These are phyloP conservation scores for Caranx melampygus DNA, from an alignment of 2,113 vertebrate genomes.

Conservation along the genomic window DNA sequence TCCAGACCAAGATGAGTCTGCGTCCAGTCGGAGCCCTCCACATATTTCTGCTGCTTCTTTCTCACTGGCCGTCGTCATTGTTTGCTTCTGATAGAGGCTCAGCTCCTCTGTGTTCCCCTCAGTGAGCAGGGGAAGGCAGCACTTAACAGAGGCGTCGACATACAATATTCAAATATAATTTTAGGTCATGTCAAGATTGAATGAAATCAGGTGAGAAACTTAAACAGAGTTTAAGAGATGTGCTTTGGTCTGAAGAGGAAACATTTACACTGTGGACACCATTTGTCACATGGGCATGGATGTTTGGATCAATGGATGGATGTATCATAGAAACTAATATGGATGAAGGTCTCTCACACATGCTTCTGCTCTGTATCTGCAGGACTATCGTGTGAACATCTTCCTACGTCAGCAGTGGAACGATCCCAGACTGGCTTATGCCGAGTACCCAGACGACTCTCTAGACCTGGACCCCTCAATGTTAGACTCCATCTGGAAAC, in stretches of 20 bases:
- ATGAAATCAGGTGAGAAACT: no score
- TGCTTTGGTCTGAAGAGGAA: no score
- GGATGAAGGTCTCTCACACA: not conserved
- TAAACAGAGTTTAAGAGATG: no score
- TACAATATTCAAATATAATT: no score
- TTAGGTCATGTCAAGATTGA: no score
- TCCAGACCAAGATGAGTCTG: no score
- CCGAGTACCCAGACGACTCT: constrained; percentile 98
- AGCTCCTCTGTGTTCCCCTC: not conserved
- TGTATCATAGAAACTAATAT: not conserved
- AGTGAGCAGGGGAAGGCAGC: not conserved
- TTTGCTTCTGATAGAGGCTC: no score
- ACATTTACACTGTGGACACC: no score
- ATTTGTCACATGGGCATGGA: no score
- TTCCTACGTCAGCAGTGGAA: constrained; percentile 99
- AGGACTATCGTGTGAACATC: constrained; percentile 98
- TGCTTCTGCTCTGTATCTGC: constrained; percentile 28
- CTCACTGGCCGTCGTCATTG: not conserved
- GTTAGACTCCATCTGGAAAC: constrained; percentile 99
- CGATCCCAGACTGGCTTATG: constrained; percentile 93
- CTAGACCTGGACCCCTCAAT: constrained; percentile 97
- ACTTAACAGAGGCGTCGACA: no score
- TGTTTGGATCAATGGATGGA: no score
- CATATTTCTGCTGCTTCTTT: not conserved
- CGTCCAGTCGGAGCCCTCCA: not conserved